These are phyloP conservation scores for Etheostoma nigrum DNA, from an alignment of 2,797 vertebrate species.

Conservation along the genomic window DNA sequence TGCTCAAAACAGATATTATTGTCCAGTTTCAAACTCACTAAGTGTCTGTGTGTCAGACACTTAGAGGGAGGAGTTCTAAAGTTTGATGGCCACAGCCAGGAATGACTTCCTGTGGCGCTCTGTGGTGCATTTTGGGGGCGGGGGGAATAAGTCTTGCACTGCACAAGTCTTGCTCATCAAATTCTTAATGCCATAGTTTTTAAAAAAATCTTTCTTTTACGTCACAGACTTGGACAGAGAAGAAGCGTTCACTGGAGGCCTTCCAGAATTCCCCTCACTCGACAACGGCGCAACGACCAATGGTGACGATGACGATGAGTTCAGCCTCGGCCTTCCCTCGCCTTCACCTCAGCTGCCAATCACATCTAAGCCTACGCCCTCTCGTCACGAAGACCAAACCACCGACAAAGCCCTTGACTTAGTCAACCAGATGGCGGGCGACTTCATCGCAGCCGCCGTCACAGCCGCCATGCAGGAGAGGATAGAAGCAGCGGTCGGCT, in stretches of 20 bases:
- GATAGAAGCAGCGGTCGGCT: constrained; percentile 77
- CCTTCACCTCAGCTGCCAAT: constrained; percentile 35
- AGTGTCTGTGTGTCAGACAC: too few relatives aligned
- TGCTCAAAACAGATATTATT: too few relatives aligned
- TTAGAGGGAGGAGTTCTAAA: too few relatives aligned
- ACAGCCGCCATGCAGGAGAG: constrained; percentile 93
- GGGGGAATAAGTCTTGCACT: too few relatives aligned
- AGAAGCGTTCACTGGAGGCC: constrained; percentile 89
- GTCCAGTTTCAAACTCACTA: too few relatives aligned
- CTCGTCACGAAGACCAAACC: constrained; percentile 71
- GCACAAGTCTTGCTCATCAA: too few relatives aligned
- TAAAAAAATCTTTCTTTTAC: neutral
- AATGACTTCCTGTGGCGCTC: too few relatives aligned
- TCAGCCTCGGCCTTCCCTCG: constrained; percentile 87
- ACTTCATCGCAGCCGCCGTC: constrained; percentile 89
- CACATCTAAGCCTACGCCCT: constrained; percentile 56
- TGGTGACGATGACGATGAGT: constrained; percentile 90
- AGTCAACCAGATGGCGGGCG: constrained; percentile 88
- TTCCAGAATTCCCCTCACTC: constrained; percentile 92
- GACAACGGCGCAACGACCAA: constrained; percentile 90
- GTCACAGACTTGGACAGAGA: constrained; percentile 92
- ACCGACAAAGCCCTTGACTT: constrained; percentile 81
- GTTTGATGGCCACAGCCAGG: too few relatives aligned
- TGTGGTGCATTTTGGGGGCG: too few relatives aligned
- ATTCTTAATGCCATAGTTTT: neutral